Conservation (phyloP, 2,888 invertebrate species). For the Ormyrus pomaceus region DNA sequence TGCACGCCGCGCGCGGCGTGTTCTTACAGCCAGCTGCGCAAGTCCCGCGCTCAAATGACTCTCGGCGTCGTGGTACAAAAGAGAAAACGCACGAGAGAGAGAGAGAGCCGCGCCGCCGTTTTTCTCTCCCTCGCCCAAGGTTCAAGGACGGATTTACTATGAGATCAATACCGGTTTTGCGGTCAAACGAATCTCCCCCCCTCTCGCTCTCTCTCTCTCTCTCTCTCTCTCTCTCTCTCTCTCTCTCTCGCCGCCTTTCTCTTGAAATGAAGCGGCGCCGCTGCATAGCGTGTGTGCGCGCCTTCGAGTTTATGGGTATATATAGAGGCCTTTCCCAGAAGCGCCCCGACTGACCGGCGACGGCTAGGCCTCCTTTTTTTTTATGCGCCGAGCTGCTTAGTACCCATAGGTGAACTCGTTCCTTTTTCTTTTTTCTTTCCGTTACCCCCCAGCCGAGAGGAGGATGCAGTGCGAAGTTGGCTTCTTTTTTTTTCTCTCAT, state of each 20-base stretch:
- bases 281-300: not conserved
- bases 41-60: not conserved
- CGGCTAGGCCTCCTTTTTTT: constrained; percentile 30
- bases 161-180: constrained; percentile 52
- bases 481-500: not conserved
- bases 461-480: not conserved
- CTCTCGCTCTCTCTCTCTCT: no score
- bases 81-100: constrained; percentile 27
- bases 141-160: constrained; percentile 54
- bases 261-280: constrained; percentile 22
- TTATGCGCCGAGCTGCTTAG: no score
- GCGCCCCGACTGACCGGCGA: constrained; percentile 12
- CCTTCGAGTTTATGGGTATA: not conserved
- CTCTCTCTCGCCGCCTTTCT: not conserved
- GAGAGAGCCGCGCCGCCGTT: constrained; percentile 6
- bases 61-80: constrained; percentile 15
- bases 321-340: constrained; percentile 28
- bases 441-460: not conserved
- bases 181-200: constrained; percentile 45
- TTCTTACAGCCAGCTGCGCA: not conserved
- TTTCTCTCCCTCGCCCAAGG: constrained; percentile 34
- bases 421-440: not conserved
- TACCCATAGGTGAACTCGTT: not conserved
- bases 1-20: no score
- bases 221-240: no score